Evolutionary conservation across 2,888 invertebrate species (phyloP), one percentile per base, ranked within the genome.

Genomic region (Scaptomyza caliginosa): DNA sequence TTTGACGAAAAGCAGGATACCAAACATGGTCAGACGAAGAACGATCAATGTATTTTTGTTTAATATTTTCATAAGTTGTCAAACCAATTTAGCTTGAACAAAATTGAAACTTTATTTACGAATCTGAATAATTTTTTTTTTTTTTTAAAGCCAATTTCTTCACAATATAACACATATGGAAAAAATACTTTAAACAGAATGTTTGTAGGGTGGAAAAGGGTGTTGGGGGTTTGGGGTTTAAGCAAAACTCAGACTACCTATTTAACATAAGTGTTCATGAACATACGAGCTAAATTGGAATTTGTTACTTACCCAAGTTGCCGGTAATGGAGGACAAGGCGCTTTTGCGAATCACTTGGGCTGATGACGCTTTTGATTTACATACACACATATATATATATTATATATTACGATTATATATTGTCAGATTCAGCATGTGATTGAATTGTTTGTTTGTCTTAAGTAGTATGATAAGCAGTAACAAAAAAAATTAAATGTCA

Each of bases 261-360:
- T 66, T 67, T 49, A 64, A 71, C 65, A 75, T 71, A 64, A 60
- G 67, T 77, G 77, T 78, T 75, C 72, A 72, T 60, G 66, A 79
- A 72, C 67, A 67, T 72, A 80, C 28, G 49, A 56, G 16, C 28
- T 68, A 66, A 64, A 56, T 59, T 68, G 52, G 59, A 81, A 76
- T 74, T 74, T 66, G 80, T 69, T 73, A 97, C 97, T 98, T 94
- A 98, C 97, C 97, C 91, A 98, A 95, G 92, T 95, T 95, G 89
- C 95, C 95, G 91, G 96, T 95, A 93, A 97, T 94, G 93, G 97
- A 96, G 93, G 97, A 95, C 93, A 96, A 95, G 93, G 96, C 96
- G 93, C 95, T 95, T 94, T 95, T 95, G 94, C 94, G 94, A 93
- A 95, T 89, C 90, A 91, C 90, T 90, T 91, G 91, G 85, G 90